Conservation (phyloP, 2,888 invertebrate genomes). For the Cheilosia vulpina region DNA sequence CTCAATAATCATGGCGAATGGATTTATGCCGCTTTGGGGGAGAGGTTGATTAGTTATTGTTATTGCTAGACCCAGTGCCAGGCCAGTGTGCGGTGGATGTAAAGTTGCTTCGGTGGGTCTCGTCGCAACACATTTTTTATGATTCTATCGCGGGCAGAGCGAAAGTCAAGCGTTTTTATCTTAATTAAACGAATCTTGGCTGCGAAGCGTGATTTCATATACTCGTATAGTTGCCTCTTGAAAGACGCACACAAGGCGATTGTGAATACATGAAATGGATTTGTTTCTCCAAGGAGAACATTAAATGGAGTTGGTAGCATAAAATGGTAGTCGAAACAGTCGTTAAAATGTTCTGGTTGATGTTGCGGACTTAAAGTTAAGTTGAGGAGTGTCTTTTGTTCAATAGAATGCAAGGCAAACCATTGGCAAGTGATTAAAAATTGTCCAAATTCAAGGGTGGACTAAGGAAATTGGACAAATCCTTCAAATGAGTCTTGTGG, state of each 20-base stretch:
- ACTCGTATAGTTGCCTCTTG: slow-evolving; percentile 37
- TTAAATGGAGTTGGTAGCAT: neutral
- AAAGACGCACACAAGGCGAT: slow-evolving; percentile 6
- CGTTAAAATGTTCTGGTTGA: neutral
- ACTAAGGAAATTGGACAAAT: no score
- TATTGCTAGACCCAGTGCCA: slow-evolving; percentile 31
- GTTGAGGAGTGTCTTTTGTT: neutral
- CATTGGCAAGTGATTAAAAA: neutral
- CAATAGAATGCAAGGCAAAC: neutral
- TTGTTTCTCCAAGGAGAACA: neutral
- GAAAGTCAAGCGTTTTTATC: slow-evolving; percentile 70
- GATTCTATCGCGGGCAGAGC: slow-evolving; percentile 67
- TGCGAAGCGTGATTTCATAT: slow-evolving; percentile 35
- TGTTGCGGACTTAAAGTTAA: neutral
- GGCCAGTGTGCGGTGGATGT: neutral
- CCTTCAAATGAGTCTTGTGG: no score
- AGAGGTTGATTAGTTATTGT: slow-evolving; percentile 75
- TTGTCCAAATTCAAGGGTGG: neutral
- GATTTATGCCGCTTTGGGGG: slow-evolving; percentile 72
- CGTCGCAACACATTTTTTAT: slow-evolving; percentile 54
- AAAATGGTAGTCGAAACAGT: neutral
- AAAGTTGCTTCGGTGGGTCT: neutral
- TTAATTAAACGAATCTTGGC: slow-evolving; percentile 67
- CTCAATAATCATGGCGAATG: slow-evolving; percentile 73
- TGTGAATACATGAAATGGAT: slow-evolving; percentile 7